Base-by-base conservation (phyloP, 2,888 invertebrate species). In the Harmothoe impar region DNA sequence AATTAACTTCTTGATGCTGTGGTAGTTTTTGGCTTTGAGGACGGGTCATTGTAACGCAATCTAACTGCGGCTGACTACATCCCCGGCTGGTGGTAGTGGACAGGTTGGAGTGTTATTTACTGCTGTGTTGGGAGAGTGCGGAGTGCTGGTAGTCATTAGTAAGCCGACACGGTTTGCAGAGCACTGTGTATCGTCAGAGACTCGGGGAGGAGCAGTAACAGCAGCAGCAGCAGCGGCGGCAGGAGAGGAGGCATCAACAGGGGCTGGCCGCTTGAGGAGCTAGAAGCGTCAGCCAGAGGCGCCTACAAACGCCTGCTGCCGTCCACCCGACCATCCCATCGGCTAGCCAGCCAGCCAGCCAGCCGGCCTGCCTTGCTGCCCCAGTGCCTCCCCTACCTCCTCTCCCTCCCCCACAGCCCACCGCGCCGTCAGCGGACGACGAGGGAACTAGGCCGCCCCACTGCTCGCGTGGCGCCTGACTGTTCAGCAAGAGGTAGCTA, bases 241-340 rank as follows among this genome's bases (percentile, higher is more conserved):
- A 20, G 54, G 62, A 43, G 43, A 62, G 62, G 62, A 62, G 62
- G 3, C 62, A 62, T 62, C 62, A 62, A 62, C 62, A 62, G 62
- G 62, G n/a, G 7, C 20, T n/a, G 62, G n/a, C 3, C 3, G 62
- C 3, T 20, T n/a, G 62, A n/a, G n/a, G 62, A n/a, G n/a, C 7
- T 20, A 62, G 62, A n/a, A 62, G 62, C 23, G 20, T n/a, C 62
- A 20, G 7, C n/a, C 62, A 62, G 62, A 62, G 62, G n/a, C 20
- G 62, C 62, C 62, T n/a, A 62, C 62, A 62, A n/a, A 3, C 62
- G 62, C 62, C 62, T 62, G 62, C 62, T 43, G 43, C 43, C 43
- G 43, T 43, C 43, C 62, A n/a, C 3, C 62, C 62, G 3, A n/a
- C 62, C 62, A 62, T 62, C 20, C 7, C 1, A 20, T n/a, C 62